phyloP scores from a whole-genome alignment of 2,888 invertebrate genomes.

The Sesia bembeciformis region DNA sequence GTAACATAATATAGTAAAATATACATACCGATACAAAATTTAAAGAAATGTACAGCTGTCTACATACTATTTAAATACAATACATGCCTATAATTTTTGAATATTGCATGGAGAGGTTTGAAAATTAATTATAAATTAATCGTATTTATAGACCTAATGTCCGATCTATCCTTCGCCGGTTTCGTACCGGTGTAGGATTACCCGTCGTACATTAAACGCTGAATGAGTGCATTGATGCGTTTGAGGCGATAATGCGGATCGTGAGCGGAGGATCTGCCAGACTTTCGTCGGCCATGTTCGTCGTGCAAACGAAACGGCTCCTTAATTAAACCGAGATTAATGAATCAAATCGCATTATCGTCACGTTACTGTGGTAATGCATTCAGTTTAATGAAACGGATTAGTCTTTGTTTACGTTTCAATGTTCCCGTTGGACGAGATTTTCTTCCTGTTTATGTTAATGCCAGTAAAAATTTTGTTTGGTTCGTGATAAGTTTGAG shows the following conservation, averaged over 20 bases:
- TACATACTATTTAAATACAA: too few relatives aligned
- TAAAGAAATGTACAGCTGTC: too few relatives aligned
- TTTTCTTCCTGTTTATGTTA: not conserved
- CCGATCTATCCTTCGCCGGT: slow-evolving; percentile 24
- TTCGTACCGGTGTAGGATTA: slow-evolving; percentile 34
- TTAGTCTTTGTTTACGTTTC: slow-evolving; percentile 26
- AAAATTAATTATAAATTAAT: not conserved
- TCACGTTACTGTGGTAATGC: slow-evolving; percentile 37
- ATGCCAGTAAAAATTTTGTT: not conserved
- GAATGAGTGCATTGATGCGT: slow-evolving; percentile 50
- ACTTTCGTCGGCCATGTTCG: slow-evolving; percentile 15
- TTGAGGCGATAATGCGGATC: slow-evolving; percentile 49
- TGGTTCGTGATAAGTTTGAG: too few relatives aligned
- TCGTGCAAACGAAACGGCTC: slow-evolving; percentile 36
- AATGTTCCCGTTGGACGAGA: slow-evolving; percentile 2
- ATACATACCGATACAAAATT: too few relatives aligned
- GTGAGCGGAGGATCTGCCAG: slow-evolving; percentile 43
- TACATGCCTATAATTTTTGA: too few relatives aligned
- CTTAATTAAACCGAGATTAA: slow-evolving; percentile 41
- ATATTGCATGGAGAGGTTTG: not conserved
- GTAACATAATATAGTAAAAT: too few relatives aligned
- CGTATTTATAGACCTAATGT: slow-evolving; percentile 15
- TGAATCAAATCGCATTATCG: slow-evolving; percentile 33
- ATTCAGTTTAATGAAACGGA: slow-evolving; percentile 11
- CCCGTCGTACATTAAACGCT: slow-evolving; percentile 34